phyloP scores from a whole-genome alignment of 2,888 invertebrate genomes.

The Holacanthella duospinosa region DNA sequence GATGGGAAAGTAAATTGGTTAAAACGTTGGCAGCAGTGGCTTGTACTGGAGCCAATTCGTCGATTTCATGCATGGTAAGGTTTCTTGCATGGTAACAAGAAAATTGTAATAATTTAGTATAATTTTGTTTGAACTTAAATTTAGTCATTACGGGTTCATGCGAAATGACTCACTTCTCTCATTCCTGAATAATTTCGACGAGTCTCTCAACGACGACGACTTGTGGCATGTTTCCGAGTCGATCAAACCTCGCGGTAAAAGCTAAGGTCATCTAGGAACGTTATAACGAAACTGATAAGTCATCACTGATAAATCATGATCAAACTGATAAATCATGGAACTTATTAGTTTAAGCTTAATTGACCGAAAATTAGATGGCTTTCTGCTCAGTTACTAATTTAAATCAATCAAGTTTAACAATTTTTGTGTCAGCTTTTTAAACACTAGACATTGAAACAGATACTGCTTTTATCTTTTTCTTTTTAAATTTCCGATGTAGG shows the following conservation, averaged over 20 bases:
- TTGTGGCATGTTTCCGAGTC: conserved; percentile 97
- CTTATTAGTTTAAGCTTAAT: too few species aligned
- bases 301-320: not conserved
- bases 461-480: too few species aligned
- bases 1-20: conserved; percentile 87
- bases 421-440: too few species aligned
- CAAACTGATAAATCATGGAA: not conserved
- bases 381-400: too few species aligned
- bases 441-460: too few species aligned
- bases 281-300: not conserved
- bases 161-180: conserved; percentile 85
- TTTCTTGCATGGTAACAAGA: not conserved
- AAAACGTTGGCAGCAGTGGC: conserved; percentile 97
- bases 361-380: too few species aligned
- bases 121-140: too few species aligned
- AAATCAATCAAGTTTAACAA: too few species aligned
- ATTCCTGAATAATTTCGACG: conserved; percentile 94
- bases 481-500: too few species aligned
- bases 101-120: not conserved
- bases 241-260: conserved; percentile 78
- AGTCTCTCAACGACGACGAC: conserved; percentile 89
- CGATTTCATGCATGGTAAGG: conserved; percentile 80
- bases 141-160: conserved; percentile 80
- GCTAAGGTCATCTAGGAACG: conserved; percentile 34
- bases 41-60: conserved; percentile 96